Base-by-base conservation (phyloP, 2,797 vertebrate genomes). In the Coranthus polyacanthus region DNA sequence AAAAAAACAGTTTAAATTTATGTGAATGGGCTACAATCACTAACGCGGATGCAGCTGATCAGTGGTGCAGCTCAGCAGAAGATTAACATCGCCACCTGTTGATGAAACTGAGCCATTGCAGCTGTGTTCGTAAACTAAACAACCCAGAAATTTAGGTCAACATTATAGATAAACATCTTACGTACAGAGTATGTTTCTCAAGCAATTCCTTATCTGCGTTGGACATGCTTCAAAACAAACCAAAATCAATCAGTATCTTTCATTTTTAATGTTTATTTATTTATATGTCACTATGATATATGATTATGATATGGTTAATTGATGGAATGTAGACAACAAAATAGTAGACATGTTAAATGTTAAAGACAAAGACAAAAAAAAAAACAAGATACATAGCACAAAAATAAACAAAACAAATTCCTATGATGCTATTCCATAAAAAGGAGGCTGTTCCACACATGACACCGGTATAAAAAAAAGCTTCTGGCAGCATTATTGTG, bases 81-180 rank as follows among this genome's bases (percentile, higher is more conserved):
- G 68, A 39, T 43, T 21, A 72, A 85, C 55, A 49, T n/a, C 18
- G 63, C 81, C 88, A 87, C 61, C 90, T 89, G 42, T 75, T 75
- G 88, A 44, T 37, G 12, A 3, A 15, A 63, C 0, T 0, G 13
- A 29, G 49, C 12, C 21, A 75, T 53, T 77, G 65, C 76, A 82
- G 39, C 18, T 47, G 11, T 15, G 11, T 53, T 10, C 3, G 39
- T 26, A 13, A 21, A 49, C 3, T 12, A 8, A 54, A 21, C 4
- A 4, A 37, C 5, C 29, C 12, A 12, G 9, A 36, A 2, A 38
- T 10, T 15, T 12, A 12, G 2, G 0, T 2, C 7, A n/a, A 12
- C 17, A 21, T 6, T n/a, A 4, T 17, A 22, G 6, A 24, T 6
- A 24, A 24, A 3, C 22, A 24, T 24, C 22, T 3, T 24, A 6